phyloP scores from a whole-genome alignment of 1,140 invertebrate genomes.

The Gryon sp. region DNA sequence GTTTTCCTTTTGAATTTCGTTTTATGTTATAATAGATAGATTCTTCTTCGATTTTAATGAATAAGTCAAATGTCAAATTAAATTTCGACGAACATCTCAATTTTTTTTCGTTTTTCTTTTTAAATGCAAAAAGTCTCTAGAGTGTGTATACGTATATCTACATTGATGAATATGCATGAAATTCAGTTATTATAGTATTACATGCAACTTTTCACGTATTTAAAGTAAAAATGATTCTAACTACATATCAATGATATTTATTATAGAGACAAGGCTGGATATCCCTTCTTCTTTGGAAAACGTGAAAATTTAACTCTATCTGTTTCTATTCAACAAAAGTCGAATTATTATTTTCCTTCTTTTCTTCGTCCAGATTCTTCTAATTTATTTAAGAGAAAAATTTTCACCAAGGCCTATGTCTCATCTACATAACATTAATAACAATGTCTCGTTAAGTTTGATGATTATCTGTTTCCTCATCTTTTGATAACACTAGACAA shows the following conservation, averaged over 20 bases:
- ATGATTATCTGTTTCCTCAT: conserved; percentile 61
- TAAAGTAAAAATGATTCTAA: conserved; percentile 62
- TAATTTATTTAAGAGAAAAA: conserved; percentile 7
- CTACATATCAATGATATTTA: conserved; percentile 61
- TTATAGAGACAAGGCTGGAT: conserved; percentile 51
- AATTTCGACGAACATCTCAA: conserved; percentile 38
- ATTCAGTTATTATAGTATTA: conserved; percentile 60
- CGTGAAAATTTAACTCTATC: conserved; percentile 24
- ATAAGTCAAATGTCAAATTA: conserved; percentile 35
- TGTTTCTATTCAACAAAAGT: not conserved
- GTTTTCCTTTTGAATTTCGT: not conserved
- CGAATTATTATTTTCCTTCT: not conserved
- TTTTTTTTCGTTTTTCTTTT: conserved; percentile 26
- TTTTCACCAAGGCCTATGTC: conserved; percentile 45
- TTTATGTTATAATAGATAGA: not conserved
- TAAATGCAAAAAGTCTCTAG: conserved; percentile 57
- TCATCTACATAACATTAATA: conserved; percentile 61
- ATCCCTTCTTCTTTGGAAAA: conserved; percentile 20
- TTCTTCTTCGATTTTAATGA: not conserved
- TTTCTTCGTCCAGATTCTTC: not conserved
- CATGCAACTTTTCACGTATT: conserved; percentile 55
- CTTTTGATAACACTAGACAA: conserved; percentile 54
- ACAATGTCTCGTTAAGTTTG: conserved; percentile 49
- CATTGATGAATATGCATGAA: conserved; percentile 61
- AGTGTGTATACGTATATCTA: conserved; percentile 59